Base-by-base conservation (phyloP, 2,888 invertebrate genomes). In the Nomada fabriciana region DNA sequence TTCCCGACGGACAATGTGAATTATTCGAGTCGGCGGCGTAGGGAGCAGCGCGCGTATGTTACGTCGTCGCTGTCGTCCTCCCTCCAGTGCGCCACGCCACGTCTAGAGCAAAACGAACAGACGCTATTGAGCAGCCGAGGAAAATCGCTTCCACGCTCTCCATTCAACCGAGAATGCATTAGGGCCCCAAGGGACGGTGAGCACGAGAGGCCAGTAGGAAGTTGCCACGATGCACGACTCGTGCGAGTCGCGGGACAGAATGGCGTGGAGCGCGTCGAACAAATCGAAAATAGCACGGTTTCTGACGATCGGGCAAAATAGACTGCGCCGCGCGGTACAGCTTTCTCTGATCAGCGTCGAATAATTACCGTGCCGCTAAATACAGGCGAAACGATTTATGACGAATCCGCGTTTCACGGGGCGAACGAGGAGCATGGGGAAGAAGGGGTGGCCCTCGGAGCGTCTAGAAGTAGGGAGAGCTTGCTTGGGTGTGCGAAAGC, bases 1-100 rank as follows among this genome's bases (percentile, higher is more conserved):
- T 92, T 91, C 91, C 90, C 92, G 92, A 93, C 93, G 92, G 93
- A 94, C 93, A 94, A 94, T 94, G 93, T 93, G 93, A 94, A 94
- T 94, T 94, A 93, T 94, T 93, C 91, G 93, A 93, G 93, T 91
- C 90, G 93, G 91, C 92, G 92, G 92, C 91, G 92, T 90, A 86
- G 90, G 90, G 91, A 88, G 89, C 89, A 85, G 68, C 84, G 86
- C 88, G 86, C 89, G 87, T 86, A 80, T 82, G 82, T 83, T 83
- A 85, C 85, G 86, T 85, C 86, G 76, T 85, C 86, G 85, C 70
- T 77, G 72, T 79, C 84, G 76, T 77, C 84, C 80, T 75, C 75
- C 79, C 67, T 73, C 79, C 71, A 61, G 53, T 36, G 63, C 64
- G 74, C 61, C 81, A 67, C 65, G 64, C 59, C 69, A 69, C 72